Base-by-base conservation (phyloP, 2,113 vertebrate species). In the Dendropsophus ebraccatus region DNA sequence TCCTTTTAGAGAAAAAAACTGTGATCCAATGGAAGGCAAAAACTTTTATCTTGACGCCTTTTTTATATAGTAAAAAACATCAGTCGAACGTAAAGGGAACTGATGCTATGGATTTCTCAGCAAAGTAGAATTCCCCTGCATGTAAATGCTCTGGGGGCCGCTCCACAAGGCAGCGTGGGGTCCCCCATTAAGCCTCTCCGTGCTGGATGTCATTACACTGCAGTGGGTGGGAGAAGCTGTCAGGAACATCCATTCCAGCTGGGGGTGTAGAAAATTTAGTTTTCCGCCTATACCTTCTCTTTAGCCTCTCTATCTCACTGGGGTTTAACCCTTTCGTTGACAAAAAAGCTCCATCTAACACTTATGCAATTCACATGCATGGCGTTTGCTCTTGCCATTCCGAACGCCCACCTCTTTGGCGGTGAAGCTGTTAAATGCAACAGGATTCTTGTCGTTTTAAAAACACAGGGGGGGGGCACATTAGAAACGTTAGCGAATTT, bases 161-260 rank as follows among this genome's bases (percentile, higher is more conserved):
- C 41, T 56, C 32, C 41, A 45, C 19, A 78, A 75, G 80, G 50
- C 76, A 80, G 84, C 50, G n/a, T 45, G 65, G 84, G 84, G 84
- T 86, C 84, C 65, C 84, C 84, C 65, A 86, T 80, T 86, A 80
- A 80, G 65, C 37, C 65, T 86, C 56, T 86, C 47, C 47, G 62
- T 80, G 65, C 37, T 80, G 65, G 76, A 73, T 86, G 78, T 80
- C 84, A 86, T 86, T 80, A 86, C 84, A 86, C 84, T 86, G 84
- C 84, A 86, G 76, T 86, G 84, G 84, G 76, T 37, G 58, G 84
- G 75, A 72, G 70, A 85, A 45, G 47, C 62, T 72, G 49, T 56
- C 74, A 80, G 76, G 19, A 56, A 54, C 62, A 86, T 70, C 77
- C 84, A 47, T 47, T 86, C 75, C 11, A 80, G 28, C 62, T 72